These are phyloP conservation scores for Ellobium chinense DNA, from an alignment of 2,888 invertebrate genomes.

Conservation along the genomic window DNA sequence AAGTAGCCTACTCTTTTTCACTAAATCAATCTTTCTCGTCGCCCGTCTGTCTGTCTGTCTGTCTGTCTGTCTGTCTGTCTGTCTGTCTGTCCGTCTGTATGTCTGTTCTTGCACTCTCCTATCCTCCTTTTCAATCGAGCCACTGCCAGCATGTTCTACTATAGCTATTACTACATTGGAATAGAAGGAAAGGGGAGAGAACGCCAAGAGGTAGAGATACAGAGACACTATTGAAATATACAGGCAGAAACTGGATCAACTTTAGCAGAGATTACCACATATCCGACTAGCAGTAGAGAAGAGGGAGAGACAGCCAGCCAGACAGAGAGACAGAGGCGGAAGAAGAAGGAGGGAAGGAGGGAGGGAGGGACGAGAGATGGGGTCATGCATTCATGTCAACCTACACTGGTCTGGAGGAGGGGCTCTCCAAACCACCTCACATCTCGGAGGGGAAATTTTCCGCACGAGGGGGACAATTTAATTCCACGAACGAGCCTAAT, in stretches of 20 bases:
- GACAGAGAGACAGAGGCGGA: slow-evolving; percentile 1
- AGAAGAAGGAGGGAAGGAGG: background rate
- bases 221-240: too few relatives aligned
- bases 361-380: background rate
- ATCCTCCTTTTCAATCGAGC: background rate
- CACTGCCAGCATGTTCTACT: background rate
- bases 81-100: background rate
- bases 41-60: background rate
- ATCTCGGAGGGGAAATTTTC: slow-evolving; percentile 49
- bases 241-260: too few relatives aligned
- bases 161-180: background rate
- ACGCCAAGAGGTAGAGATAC: too few relatives aligned
- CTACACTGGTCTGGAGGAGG: slow-evolving; percentile 20
- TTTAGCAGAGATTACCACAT: too few relatives aligned
- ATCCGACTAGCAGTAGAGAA: too few relatives aligned
- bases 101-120: too few relatives aligned
- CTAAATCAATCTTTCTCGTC: background rate
- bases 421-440: slow-evolving; percentile 32
- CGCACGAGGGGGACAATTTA: slow-evolving; percentile 56
- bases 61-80: background rate
- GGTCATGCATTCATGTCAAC: slow-evolving; percentile 18
- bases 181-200: background rate
- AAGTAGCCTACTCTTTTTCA: too few relatives aligned
- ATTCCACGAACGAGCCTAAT: slow-evolving; percentile 56
- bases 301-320: too few relatives aligned